Conservation (phyloP, 2,888 invertebrate genomes). For the Ochropleura leucogaster region DNA sequence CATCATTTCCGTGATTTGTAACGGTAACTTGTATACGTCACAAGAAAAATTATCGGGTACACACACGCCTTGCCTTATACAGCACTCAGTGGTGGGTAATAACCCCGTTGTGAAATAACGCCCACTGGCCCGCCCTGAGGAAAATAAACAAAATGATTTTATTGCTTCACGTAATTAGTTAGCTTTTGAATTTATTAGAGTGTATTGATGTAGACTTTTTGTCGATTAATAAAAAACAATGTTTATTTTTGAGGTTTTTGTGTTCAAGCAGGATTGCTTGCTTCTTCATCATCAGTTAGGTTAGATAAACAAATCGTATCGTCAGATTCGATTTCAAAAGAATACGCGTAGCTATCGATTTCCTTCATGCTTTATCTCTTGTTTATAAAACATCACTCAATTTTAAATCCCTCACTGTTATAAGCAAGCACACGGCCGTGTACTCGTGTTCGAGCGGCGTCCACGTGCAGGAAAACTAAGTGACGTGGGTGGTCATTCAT, state of each 20-base stretch:
- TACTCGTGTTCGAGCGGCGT: conserved; percentile 9
- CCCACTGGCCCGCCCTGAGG: conserved; percentile 19
- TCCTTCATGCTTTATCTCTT: conserved; percentile 24
- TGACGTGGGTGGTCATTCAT: conserved; percentile 64
- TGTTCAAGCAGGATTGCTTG: background rate
- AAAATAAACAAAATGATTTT: conserved; percentile 43
- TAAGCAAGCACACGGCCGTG: conserved; percentile 9
- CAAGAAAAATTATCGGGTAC: conserved; percentile 33
- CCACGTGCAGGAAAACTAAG: conserved; percentile 40
- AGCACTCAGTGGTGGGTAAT: conserved; percentile 16
- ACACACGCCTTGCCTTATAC: conserved; percentile 13
- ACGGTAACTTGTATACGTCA: conserved; percentile 52
- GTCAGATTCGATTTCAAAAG: conserved; percentile 20
- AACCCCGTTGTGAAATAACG: conserved; percentile 34
- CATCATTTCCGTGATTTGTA: conserved; percentile 40
- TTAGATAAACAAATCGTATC: background rate
- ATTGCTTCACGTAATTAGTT: conserved; percentile 42
- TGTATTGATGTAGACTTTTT: conserved; percentile 29
- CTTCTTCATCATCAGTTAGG: background rate
- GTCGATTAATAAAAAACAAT: conserved; percentile 5
- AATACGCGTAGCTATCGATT: background rate
- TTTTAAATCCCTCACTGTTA: background rate
- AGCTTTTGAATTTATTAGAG: conserved; percentile 33
- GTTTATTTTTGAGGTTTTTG: conserved; percentile 6
- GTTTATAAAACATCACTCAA: conserved; percentile 23